Base-by-base conservation (phyloP, 2,888 invertebrate genomes). In the Nomada fucata region DNA sequence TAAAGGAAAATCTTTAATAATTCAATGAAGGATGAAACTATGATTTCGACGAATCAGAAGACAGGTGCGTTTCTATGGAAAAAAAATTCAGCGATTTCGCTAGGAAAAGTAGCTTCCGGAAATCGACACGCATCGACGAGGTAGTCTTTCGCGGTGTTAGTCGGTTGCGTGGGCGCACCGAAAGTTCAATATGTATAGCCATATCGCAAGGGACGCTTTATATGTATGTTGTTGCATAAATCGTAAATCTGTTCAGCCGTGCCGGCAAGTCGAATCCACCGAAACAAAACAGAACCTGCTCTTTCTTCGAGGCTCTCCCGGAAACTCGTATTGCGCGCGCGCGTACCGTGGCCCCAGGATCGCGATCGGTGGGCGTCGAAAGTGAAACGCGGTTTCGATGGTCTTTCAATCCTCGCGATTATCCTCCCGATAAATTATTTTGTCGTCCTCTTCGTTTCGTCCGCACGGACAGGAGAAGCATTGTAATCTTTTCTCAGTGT, bases 161-260 rank as follows among this genome's bases (percentile, higher is more conserved):
- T 63, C 59, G 70, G 50, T 36, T 44, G 83, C 79, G 87, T 87
- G 68, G 87, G 87, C 78, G 85, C 79, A 88, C 86, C 85, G 84
- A 85, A 87, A 86, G 86, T 85, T 87, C 86, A 79, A 68, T 68
- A 55, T 80, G 71, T 68, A 55, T 80, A 69, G 53, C 80, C 78
- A 67, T 87, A 86, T 87, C 85, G 84, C 81, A 76, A 75, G 86
- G 81, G 83, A 79, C 81, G 76, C 83, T 86, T 87, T 83, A 76
- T 86, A 86, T 85, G 85, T 89, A 89, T 79, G 88, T 83, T 83
- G 86, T 75, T 83, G 83, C 87, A 84, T 85, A 86, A 88, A 84
- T 83, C 88, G 88, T 91, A 91, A 91, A 91, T 88, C 89, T 89
- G 90, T 87, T 87, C 73, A 59, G 77, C 63, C 69, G 72, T 75